Evolutionary conservation across 2,888 invertebrate genomes (phyloP).

Genomic region (Nycteola revayana): DNA sequence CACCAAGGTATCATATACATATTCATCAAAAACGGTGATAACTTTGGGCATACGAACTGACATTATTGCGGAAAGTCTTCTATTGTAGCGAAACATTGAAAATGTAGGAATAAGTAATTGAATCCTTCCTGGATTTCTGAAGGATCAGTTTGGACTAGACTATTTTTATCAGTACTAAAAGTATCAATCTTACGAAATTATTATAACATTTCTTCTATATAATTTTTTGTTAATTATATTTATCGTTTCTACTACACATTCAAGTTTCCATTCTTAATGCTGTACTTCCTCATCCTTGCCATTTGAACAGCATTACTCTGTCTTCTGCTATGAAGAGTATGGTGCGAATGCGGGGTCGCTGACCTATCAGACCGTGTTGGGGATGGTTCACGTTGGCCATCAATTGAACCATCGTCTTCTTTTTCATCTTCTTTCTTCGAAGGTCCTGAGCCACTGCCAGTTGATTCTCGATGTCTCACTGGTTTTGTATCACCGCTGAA

Average conservation of each 20-base stretch:
- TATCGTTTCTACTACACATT: background rate
- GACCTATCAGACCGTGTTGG: constrained; percentile 62
- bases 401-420: constrained; percentile 38
- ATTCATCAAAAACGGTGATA: too few relatives aligned
- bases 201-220: too few relatives aligned
- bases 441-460: constrained; percentile 53
- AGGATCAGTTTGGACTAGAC: too few relatives aligned
- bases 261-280: constrained; percentile 27
- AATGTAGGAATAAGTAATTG: too few relatives aligned
- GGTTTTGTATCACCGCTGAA: constrained; percentile 87
- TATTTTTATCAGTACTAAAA: too few relatives aligned
- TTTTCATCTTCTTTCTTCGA: constrained; percentile 49
- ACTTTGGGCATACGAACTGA: too few relatives aligned
- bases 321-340: constrained; percentile 62
- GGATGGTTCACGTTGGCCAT: constrained; percentile 40
- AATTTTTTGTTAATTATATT: too few relatives aligned
- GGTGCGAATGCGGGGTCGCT: constrained; percentile 51
- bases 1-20: too few relatives aligned
- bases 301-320: constrained; percentile 71
- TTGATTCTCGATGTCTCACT: constrained; percentile 76
- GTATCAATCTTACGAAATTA: too few relatives aligned
- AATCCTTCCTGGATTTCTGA: too few relatives aligned
- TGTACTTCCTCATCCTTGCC: constrained; percentile 64
- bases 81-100: too few relatives aligned
- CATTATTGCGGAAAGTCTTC: too few relatives aligned